These are phyloP conservation scores for Petroica traversi DNA, from an alignment of 2,113 vertebrate species.

Conservation along the genomic window DNA sequence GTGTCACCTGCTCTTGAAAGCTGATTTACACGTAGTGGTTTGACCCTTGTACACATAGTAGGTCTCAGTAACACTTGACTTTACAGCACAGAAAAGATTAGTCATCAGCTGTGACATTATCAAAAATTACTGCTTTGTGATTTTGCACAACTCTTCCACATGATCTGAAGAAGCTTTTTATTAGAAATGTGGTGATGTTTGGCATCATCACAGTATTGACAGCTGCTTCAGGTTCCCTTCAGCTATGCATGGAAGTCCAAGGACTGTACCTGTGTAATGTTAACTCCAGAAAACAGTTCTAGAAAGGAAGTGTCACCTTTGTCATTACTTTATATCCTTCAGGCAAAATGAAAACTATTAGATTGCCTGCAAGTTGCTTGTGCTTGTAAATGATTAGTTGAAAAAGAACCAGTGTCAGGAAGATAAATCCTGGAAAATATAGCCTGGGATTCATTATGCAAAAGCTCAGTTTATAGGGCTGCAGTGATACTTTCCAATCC, in stretches of 20 bases:
- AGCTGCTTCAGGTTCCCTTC: not conserved
- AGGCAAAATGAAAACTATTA: not conserved
- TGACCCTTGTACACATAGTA: not conserved
- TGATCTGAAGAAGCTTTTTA: not conserved
- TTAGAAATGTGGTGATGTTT: not conserved
- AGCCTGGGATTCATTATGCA: not conserved
- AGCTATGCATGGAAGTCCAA: not conserved
- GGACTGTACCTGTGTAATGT: fast-evolving
- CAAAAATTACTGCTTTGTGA: not conserved
- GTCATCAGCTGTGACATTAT: not conserved
- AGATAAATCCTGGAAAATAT: not conserved
- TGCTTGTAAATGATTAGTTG: not conserved
- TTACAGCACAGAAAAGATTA: not conserved
- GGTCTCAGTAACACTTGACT: not conserved
- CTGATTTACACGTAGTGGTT: not conserved
- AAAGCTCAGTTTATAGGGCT: not conserved
- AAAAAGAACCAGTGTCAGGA: not conserved
- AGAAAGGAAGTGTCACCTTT: not conserved
- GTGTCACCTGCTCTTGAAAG: not conserved
- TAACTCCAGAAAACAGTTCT: not conserved
- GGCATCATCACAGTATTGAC: not conserved
- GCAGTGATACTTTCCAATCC: not conserved
- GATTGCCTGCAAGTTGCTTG: not conserved
- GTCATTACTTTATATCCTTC: not conserved
- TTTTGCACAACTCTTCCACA: not conserved